Percentiles rank a stretch among this genome's conserved stretches.
phyloP scores from a whole-genome alignment of 2,113 vertebrate species.

The Eclectus roratus region DNA sequence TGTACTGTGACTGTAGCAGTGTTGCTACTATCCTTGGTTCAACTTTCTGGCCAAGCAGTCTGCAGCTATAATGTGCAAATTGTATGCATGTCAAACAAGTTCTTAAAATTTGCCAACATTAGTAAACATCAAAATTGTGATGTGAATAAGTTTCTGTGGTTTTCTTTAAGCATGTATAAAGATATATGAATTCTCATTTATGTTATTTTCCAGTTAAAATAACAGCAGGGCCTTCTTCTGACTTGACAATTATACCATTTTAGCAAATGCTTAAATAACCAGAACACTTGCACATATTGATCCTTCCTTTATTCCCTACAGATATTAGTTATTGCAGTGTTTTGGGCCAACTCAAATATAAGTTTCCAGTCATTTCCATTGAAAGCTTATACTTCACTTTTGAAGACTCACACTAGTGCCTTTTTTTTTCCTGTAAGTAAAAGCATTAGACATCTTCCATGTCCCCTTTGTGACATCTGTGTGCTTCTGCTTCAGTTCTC shows the following conservation, averaged over 20 bases:
- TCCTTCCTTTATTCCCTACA: background rate
- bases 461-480: conserved; percentile 54
- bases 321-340: background rate
- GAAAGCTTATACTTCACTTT: background rate
- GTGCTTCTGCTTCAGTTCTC: conserved; percentile 77
- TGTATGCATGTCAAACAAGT: background rate
- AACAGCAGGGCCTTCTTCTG: background rate
- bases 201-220: background rate
- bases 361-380: conserved; percentile 32
- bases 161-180: background rate
- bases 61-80: background rate
- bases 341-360: conserved; percentile 5
- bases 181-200: background rate
- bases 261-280: background rate
- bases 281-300: background rate
- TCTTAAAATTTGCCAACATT: background rate
- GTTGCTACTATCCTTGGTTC: background rate
- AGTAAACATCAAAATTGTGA: background rate
- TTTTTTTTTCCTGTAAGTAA: background rate
- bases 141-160: background rate
- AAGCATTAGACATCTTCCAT: conserved; percentile 54
- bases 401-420: background rate
- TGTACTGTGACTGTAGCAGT: background rate
- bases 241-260: background rate
- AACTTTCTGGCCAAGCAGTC: background rate